Evolutionary conservation across 1,140 invertebrate species (phyloP).

Genomic region (Solenopsis invicta): DNA sequence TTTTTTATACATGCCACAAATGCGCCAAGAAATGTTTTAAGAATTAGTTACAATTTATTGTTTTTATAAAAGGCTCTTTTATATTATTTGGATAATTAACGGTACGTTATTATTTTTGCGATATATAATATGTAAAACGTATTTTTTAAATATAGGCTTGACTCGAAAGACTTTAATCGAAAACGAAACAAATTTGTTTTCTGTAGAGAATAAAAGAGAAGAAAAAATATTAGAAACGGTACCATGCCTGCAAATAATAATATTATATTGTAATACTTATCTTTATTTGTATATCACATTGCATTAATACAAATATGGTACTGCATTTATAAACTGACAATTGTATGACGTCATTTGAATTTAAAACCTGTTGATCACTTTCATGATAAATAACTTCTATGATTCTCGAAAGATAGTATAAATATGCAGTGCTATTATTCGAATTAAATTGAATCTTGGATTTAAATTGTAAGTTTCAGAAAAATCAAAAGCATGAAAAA

Average conservation of each 20-base stretch:
- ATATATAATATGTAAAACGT: background rate
- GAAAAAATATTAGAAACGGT: background rate
- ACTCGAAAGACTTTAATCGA: background rate
- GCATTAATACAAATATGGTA: background rate
- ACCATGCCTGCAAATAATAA: background rate
- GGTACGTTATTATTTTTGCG: background rate
- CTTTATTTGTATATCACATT: background rate
- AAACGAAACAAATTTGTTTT: background rate
- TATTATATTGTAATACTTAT: background rate
- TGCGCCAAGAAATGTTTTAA: background rate
- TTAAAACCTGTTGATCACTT: background rate
- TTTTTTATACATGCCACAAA: too few species aligned
- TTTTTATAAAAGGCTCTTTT: background rate
- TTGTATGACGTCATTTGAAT: background rate
- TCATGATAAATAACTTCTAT: background rate
- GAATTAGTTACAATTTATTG: background rate
- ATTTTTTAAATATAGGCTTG: background rate
- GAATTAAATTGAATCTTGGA: background rate
- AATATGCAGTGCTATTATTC: background rate
- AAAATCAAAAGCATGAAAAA: background rate
- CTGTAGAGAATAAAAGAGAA: background rate
- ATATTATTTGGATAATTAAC: background rate
- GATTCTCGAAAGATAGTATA: background rate
- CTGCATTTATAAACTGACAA: background rate
- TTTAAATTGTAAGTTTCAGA: background rate